Percentiles rank a stretch among this genome's conserved stretches.
phyloP scores from a whole-genome alignment of 2,888 invertebrate genomes.

The Steromphala cineraria region DNA sequence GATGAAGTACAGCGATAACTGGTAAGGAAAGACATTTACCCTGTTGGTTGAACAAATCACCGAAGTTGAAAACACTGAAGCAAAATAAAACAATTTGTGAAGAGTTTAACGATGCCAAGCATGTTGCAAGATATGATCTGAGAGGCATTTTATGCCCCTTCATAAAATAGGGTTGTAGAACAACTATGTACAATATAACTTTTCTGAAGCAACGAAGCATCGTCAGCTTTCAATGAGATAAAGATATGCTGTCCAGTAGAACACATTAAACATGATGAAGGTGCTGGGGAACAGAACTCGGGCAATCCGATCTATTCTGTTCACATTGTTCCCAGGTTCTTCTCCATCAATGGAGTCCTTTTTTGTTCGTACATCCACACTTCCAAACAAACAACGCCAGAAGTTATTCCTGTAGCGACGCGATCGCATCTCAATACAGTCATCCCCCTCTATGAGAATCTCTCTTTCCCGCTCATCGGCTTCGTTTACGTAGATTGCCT shows the following conservation, averaged over 20 bases:
- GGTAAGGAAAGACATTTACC: too few relatives aligned
- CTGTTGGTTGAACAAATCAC: too few relatives aligned
- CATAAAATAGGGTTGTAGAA: background rate
- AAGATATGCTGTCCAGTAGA: constrained; percentile 83
- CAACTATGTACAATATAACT: too few relatives aligned
- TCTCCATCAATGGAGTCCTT: constrained; percentile 38
- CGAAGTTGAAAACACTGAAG: too few relatives aligned
- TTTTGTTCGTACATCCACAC: constrained; percentile 44
- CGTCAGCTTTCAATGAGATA: constrained; percentile 25
- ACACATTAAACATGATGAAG: constrained; percentile 89
- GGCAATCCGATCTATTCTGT: constrained; percentile 87
- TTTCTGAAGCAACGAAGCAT: background rate
- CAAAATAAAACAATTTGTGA: too few relatives aligned
- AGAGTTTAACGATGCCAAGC: background rate
- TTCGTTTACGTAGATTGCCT: constrained; percentile 22
- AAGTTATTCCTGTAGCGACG: constrained; percentile 40
- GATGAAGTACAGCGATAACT: too few relatives aligned
- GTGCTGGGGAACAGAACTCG: constrained; percentile 89
- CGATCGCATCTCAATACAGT: background rate
- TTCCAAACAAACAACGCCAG: constrained; percentile 60
- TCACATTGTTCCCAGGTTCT: constrained; percentile 81
- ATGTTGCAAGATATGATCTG: background rate
- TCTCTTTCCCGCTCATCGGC: constrained; percentile 29
- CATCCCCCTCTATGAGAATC: constrained; percentile 29
- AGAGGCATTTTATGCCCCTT: background rate